A percentile compares a stretch with the other conserved stretches of the same genome.
These are phyloP conservation scores for Menidia menidia DNA, from an alignment of 2,797 vertebrate genomes.

Conservation along the genomic window DNA sequence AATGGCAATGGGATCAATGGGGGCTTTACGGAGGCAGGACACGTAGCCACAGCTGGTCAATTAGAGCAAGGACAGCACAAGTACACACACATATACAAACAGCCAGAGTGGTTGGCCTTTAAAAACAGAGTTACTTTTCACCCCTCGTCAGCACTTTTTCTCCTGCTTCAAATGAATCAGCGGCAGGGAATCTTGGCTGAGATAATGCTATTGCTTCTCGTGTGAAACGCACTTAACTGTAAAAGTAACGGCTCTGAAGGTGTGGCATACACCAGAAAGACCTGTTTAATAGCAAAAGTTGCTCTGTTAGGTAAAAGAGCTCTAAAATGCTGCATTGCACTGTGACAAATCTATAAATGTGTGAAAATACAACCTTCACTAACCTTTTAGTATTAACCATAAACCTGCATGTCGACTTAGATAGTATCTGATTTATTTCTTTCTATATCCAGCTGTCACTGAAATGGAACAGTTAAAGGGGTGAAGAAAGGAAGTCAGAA, in stretches of 20 bases:
- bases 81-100: conserved; percentile 41
- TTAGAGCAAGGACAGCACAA: conserved; percentile 76
- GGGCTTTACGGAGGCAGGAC: conserved; percentile 73
- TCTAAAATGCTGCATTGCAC: conserved; percentile 12
- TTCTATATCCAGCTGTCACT: not conserved
- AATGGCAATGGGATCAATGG: conserved; percentile 71
- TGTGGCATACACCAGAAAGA: conserved; percentile 6
- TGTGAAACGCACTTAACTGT: conserved; percentile 20
- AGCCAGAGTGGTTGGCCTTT: conserved; percentile 66
- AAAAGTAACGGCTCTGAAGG: conserved; percentile 32
- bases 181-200: conserved; percentile 56
- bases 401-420: not conserved
- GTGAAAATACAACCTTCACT: not conserved
- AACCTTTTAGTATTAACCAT: not conserved
- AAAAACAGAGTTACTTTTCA: conserved; percentile 71
- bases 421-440: not conserved
- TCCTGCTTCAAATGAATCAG: conserved; percentile 60
- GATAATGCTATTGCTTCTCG: conserved; percentile 44
- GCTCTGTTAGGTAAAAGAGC: not conserved
- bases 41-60: conserved; percentile 77
- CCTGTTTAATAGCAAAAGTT: conserved; percentile 22
- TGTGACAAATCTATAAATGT: not conserved
- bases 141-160: conserved; percentile 71
- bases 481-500: conserved; percentile 1
- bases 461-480: conserved; percentile 20